Evolutionary conservation across 2,113 vertebrate genomes (phyloP), one percentile per base, ranked within the genome.

Genomic region (Sapayoa aenigma): DNA sequence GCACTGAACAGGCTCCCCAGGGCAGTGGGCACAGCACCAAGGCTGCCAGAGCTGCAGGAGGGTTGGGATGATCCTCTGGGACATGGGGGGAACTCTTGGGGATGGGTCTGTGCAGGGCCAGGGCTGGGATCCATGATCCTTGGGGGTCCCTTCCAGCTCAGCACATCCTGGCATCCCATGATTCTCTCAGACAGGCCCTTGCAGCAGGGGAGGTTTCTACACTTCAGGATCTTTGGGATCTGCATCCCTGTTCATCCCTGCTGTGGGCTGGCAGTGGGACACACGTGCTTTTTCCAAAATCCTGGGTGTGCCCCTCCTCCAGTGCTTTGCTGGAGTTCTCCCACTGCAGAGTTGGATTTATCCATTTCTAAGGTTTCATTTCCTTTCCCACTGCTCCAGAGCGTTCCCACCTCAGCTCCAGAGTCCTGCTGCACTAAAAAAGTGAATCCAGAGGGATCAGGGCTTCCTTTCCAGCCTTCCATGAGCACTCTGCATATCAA

Each of bases 281-380:
- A 19, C 6, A 20, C 0, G 0, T 0, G 3, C 14, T 49, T 14
- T 23, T 63, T 52, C 53, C 35, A 56, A 52, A 65, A 75, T 28
- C 28, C 35, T 39, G 50, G 33, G 19, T 19, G 9, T 21, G 15
- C 35, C 83, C 39, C 62, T 75, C 50, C 52, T 67, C 41, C 19
- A 5, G 41, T 3, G 24, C 31, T 74, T n/a, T 28, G 60, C 60
- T 47, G 72, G 68, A 65, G 60, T 24, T 53, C 47, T 73, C 22
- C 14, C 12, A 10, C 42, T 66, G 68, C 80, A 81, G 42, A 47
- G 24, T 33, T 58, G 47, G 37, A 14, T 53, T 89, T 68, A 41
- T 52, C 59, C 30, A 44, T 11, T 44, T 46, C 18, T 42, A n/a
- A 42, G 14, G 47, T 49, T 37, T 80, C 22, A 11, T 55, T 69